Evolutionary conservation across 2,888 invertebrate species (phyloP), one percentile per base, ranked within the genome.

Genomic region (Rhagonycha fulva): DNA sequence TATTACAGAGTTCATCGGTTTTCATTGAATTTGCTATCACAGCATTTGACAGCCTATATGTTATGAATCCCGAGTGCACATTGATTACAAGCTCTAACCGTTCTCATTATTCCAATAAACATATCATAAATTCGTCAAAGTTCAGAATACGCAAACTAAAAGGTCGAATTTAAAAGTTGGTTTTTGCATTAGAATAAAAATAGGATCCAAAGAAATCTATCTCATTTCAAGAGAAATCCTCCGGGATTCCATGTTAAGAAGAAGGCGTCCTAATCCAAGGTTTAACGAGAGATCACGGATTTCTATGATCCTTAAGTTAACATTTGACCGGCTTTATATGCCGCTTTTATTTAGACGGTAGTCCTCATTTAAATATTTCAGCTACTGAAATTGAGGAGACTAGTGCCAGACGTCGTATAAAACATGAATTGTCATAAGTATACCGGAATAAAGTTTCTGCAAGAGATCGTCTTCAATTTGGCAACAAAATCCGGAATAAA

Each of bases 401-500:
- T 84, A 85, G 84, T 85, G 85, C 85, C 85, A 86, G 86, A 85
- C 86, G 84, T 83, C 84, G 83, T 81, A 85, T 86, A 87, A 87
- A 87, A 86, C 85, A 86, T 83, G 84, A 84, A 81, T 81, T 84
- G 86, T 86, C 86, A 86, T 86, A 87, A 87, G 86, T 86, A 86
- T 84, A 84, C 84, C 84, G 85, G 85, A 86, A 86, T 84, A 82
- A 84, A 86, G 85, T 86, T 86, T 87, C 86, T 86, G 85, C 85
- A 84, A 86, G 86, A 86, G 86, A 87, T 87, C 86, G 86, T 87
- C 87, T 87, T 86, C 87, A 87, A 87, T 87, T 87, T 87, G 87
- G 87, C 87, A 86, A 85, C 86, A 86, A 86, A 80, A 80, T 80
- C 80, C 78, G 78, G 80, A 78, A 78, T 76, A 80, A 77, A 80